Percentiles rank a stretch among this genome's conserved stretches.
These are phyloP conservation scores for Netelia fuscicornis DNA, from an alignment of 2,888 invertebrate species.

Conservation along the genomic window DNA sequence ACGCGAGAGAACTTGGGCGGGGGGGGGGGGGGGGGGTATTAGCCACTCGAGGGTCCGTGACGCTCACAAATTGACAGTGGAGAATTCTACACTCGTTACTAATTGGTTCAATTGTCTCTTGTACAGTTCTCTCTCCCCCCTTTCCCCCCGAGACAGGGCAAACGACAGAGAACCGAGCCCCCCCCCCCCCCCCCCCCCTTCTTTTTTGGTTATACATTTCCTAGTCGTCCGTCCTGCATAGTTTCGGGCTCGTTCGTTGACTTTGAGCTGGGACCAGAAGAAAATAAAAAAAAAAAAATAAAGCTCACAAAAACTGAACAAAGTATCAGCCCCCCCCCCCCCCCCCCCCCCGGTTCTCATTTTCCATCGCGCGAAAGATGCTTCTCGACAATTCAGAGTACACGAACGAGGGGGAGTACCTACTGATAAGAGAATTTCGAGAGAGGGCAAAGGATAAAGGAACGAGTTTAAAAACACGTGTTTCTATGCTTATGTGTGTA, in stretches of 20 bases:
- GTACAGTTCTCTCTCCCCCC: neutral
- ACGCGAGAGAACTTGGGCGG: neutral
- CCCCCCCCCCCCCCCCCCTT: too few relatives aligned
- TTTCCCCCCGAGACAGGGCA: too few relatives aligned
- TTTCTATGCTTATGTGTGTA: neutral
- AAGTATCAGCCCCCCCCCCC: too few relatives aligned
- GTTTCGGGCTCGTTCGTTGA: neutral
- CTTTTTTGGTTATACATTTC: neutral
- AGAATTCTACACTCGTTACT: neutral
- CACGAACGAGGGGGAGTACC: neutral
- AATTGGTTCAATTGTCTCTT: neutral
- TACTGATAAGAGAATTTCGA: neutral
- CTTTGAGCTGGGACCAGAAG: neutral
- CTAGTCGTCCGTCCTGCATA: neutral
- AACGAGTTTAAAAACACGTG: neutral
- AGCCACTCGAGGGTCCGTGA: neutral
- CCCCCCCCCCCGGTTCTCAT: neutral
- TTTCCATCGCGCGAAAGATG: neutral
- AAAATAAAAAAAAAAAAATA: neutral
- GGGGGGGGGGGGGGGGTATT: neutral
- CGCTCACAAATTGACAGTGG: neutral
- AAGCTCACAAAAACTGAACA: too few relatives aligned
- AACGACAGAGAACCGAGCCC: neutral
- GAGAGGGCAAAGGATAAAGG: neutral
- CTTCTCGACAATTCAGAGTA: constrained; percentile 5